Percentiles rank a stretch among this genome's conserved stretches.
Evolutionary conservation across 2,888 invertebrate species (phyloP).

Genomic region (Eupithecia subfuscata): DNA sequence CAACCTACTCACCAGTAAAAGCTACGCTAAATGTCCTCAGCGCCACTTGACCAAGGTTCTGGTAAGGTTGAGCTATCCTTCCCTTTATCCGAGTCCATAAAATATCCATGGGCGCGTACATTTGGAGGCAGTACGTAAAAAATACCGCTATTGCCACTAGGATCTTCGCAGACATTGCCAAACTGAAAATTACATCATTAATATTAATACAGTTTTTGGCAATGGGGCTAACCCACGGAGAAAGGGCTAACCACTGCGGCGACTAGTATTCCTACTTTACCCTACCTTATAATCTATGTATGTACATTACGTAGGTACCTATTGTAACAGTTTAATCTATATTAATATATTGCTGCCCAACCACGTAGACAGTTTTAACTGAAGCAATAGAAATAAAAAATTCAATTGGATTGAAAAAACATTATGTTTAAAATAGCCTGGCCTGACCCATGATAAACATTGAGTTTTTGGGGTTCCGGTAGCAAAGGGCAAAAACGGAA

Average conservation of each 20-base stretch:
- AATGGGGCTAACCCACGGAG: not conserved
- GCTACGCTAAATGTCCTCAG: slow-evolving; percentile 77
- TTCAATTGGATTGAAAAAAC: no score
- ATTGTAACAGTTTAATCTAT: not conserved
- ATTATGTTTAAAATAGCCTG: not conserved
- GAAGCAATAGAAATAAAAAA: not conserved
- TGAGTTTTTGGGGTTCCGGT: not conserved
- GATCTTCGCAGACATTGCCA: slow-evolving; percentile 90
- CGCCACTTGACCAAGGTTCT: slow-evolving; percentile 78
- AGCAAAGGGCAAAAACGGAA: not conserved
- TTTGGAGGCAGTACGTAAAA: slow-evolving; percentile 96
- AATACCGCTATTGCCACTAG: slow-evolving; percentile 94
- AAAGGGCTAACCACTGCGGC: not conserved
- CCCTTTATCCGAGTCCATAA: slow-evolving; percentile 89
- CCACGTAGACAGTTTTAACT: not conserved
- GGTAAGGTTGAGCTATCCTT: slow-evolving; percentile 66
- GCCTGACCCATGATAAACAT: not conserved
- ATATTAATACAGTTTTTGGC: not conserved
- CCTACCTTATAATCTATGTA: not conserved
- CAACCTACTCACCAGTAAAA: slow-evolving; percentile 68
- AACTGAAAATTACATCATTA: slow-evolving; percentile 71
- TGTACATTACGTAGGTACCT: no score
- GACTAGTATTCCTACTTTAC: not conserved
- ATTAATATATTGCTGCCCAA: not conserved
- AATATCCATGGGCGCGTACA: slow-evolving; percentile 96